Evolutionary conservation across 2,797 vertebrate species (phyloP).

Genomic region (Phataginus tricuspis): DNA sequence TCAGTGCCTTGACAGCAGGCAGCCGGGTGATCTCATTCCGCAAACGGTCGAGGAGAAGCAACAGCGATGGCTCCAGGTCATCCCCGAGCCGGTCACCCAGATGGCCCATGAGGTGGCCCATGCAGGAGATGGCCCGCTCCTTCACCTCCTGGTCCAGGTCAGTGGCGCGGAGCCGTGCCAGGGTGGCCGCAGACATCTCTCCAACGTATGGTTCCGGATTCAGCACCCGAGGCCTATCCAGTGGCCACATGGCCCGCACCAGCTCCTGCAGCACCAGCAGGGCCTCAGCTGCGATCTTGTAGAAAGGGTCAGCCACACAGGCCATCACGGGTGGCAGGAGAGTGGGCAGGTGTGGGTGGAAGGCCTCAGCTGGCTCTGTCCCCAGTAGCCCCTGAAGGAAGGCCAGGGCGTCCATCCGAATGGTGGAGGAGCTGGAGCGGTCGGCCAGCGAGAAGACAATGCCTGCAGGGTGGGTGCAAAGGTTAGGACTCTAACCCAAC

Average conservation of each 20-base stretch:
- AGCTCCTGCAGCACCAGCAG: constrained; percentile 94
- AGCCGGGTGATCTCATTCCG: constrained; percentile 96
- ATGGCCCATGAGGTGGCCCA: constrained; percentile 92
- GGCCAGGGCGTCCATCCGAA: constrained; percentile 93
- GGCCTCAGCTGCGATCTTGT: constrained; percentile 95
- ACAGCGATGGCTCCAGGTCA: constrained; percentile 90
- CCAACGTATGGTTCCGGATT: constrained; percentile 90
- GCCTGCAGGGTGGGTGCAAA: constrained; percentile 83
- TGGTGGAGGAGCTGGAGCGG: constrained; percentile 93
- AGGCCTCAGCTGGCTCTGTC: constrained; percentile 90
- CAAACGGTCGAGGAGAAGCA: constrained; percentile 93
- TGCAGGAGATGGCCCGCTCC: constrained; percentile 95
- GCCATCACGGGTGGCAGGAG: constrained; percentile 91
- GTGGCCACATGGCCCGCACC: constrained; percentile 91
- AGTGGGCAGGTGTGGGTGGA: constrained; percentile 92
- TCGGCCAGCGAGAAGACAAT: constrained; percentile 93
- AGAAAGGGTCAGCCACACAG: constrained; percentile 94
- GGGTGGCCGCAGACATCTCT: constrained; percentile 89
- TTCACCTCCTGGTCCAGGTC: constrained; percentile 99
- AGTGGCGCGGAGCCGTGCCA: constrained; percentile 93
- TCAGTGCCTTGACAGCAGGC: constrained; percentile 91
- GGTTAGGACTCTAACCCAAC: not conserved
- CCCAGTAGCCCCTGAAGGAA: constrained; percentile 93
- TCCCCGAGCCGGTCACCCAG: constrained; percentile 92
- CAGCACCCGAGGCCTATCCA: constrained; percentile 85